Conservation (phyloP, 2,113 vertebrate species). For the Phyllostomus hastatus region DNA sequence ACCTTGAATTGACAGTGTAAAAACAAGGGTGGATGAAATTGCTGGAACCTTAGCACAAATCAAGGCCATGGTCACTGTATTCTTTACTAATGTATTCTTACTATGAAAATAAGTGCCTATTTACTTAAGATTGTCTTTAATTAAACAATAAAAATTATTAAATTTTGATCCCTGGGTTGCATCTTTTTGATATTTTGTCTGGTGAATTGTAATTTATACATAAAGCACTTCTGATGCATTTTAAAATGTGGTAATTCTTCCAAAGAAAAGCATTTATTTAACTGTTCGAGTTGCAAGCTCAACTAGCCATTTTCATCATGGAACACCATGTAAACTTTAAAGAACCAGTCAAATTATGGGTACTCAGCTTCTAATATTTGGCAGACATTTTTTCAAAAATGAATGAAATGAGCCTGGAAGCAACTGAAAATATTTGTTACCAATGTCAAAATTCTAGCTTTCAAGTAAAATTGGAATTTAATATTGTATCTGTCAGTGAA, state of each 20-base stretch:
- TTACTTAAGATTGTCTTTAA: not conserved
- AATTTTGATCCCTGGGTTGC: not conserved
- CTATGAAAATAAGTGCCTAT: not conserved
- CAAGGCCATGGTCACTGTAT: not conserved
- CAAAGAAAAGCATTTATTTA: not conserved
- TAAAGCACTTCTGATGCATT: not conserved
- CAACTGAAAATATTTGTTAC: slow-evolving; percentile 26
- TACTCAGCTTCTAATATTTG: not conserved
- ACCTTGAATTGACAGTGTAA: not conserved
- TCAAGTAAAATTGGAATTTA: slow-evolving; percentile 40
- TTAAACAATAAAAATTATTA: not conserved
- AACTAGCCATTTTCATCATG: slow-evolving; percentile 30
- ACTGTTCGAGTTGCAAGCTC: not conserved
- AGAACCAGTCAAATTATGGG: not conserved
- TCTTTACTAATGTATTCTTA: not conserved
- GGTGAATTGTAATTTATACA: not conserved
- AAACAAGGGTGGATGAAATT: not conserved
- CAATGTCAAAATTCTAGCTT: slow-evolving; percentile 40
- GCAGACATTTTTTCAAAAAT: slow-evolving; percentile 20
- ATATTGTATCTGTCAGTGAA: not conserved
- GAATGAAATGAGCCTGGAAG: slow-evolving; percentile 21
- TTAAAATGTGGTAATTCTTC: not conserved
- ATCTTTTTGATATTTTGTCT: not conserved
- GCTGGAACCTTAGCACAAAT: not conserved
- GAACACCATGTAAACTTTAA: not conserved